These are phyloP conservation scores for Bujurquina vittata DNA, from an alignment of 2,113 vertebrate species.

Conservation along the genomic window DNA sequence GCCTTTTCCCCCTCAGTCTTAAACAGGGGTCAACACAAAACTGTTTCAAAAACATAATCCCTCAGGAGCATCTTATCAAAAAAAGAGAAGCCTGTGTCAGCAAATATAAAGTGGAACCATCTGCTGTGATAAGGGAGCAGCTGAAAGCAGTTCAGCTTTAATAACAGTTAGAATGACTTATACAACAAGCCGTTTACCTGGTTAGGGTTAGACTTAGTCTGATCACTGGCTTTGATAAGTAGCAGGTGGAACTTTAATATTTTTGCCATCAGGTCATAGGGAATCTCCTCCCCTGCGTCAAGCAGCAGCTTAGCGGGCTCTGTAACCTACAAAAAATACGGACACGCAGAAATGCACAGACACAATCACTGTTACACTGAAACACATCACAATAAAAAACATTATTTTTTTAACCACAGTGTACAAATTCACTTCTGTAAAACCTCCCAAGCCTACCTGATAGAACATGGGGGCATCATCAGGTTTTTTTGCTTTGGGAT, in stretches of 20 bases:
- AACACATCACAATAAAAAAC: neutral
- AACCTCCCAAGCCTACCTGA: slow-evolving; percentile 80
- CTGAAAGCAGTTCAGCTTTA: too few relatives aligned
- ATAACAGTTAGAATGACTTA: neutral
- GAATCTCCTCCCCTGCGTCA: slow-evolving; percentile 82
- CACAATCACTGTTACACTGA: neutral
- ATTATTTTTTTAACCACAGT: neutral
- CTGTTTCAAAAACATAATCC: neutral
- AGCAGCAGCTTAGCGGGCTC: slow-evolving; percentile 83
- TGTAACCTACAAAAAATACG: slow-evolving; percentile 77
- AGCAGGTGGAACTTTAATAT: slow-evolving; percentile 92
- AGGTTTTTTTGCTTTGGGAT: slow-evolving; percentile 80
- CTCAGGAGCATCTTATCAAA: neutral
- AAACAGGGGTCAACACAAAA: neutral
- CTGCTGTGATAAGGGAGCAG: too few relatives aligned
- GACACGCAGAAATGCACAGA: neutral
- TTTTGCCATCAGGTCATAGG: slow-evolving; percentile 86
- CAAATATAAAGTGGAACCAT: too few relatives aligned
- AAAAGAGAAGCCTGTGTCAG: too few relatives aligned
- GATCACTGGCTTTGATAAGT: slow-evolving; percentile 82
- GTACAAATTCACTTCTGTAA: rapidly evolving
- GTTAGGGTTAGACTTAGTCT: slow-evolving; percentile 78
- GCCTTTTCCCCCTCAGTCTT: slow-evolving; percentile 73
- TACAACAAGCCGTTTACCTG: slow-evolving; percentile 63
- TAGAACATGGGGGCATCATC: slow-evolving; percentile 76